Evolutionary conservation across 1,140 invertebrate species (phyloP).

Genomic region (Adoxophyes honmai): DNA sequence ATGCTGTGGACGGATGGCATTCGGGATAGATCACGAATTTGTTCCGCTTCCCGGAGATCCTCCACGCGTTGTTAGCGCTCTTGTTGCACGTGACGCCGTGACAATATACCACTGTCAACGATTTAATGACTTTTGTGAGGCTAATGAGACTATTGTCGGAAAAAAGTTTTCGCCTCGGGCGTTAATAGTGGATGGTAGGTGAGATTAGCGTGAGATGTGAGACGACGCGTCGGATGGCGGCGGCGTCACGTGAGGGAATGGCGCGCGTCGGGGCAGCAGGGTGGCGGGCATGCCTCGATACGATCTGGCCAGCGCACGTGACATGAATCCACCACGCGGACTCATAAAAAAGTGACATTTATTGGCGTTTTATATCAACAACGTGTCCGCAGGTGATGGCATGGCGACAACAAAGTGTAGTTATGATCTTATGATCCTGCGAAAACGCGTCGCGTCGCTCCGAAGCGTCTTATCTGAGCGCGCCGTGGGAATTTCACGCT

Average conservation of each 20-base stretch:
- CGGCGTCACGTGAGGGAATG: slow-evolving; percentile 51
- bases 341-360: slow-evolving; percentile 75
- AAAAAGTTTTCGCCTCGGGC: slow-evolving; percentile 45
- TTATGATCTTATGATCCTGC: slow-evolving; percentile 65
- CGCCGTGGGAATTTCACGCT: slow-evolving; percentile 45
- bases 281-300: slow-evolving; percentile 60
- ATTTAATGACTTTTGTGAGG: slow-evolving; percentile 59
- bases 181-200: slow-evolving; percentile 52
- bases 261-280: slow-evolving; percentile 43
- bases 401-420: slow-evolving; percentile 44
- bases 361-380: slow-evolving; percentile 73
- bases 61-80: slow-evolving; percentile 70
- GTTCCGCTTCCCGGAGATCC: slow-evolving; percentile 70
- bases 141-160: slow-evolving; percentile 70
- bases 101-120: slow-evolving; percentile 47
- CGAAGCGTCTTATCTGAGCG: slow-evolving; percentile 44
- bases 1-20: slow-evolving; percentile 45
- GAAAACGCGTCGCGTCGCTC: slow-evolving; percentile 53
- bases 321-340: slow-evolving; percentile 52
- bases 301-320: slow-evolving; percentile 64
- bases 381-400: slow-evolving; percentile 57
- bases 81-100: slow-evolving; percentile 61
- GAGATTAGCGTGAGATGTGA: slow-evolving; percentile 51
- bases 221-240: slow-evolving; percentile 31
- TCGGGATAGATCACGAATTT: slow-evolving; percentile 59